Base-by-base conservation (phyloP, 2,797 vertebrate species). In the Melopsittacus undulatus region DNA sequence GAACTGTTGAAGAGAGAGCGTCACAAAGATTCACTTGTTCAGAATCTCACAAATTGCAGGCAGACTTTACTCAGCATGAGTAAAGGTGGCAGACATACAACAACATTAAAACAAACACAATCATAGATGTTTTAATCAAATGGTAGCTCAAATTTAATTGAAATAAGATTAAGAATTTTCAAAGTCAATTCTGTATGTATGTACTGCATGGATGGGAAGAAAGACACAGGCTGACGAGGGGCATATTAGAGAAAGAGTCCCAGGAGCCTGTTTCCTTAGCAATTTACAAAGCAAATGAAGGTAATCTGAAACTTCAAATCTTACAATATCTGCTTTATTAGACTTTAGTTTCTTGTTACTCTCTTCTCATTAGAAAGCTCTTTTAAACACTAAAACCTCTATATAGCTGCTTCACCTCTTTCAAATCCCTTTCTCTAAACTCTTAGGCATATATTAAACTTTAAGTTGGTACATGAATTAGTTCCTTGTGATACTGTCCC, bases 211-310 rank as follows among this genome's bases (percentile, higher is more conserved):
- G 70, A 86, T 69, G 54, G 21, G 49, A 86, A 19, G 54, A 72
- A 83, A 72, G 49, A 83, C 61, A 95, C 32, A 45, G 61, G n/a
- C 49, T 76, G 81, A 74, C 2, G 10, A 83, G 38, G 42, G 46
- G 26, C 24, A 15, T 46, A 23, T 67, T 68, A 66, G 56, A 69
- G 18, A 94, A 91, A 62, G 34, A 21, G 30, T 94, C 79, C 75
- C 56, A 91, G 74, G 68, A 94, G 81, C 56, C 83, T 85, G 79
- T 82, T 92, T 93, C 57, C 77, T 86, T 87, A 79, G 63, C 87
- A 87, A 92, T 95, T 97, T 93, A 89, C 87, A 94, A 95, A 95
- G 91, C 76, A 97, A 96, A 95, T 93, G 74, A 92, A 54, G 30
- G 86, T 51, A 90, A 95, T 72, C 70, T 92, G 83, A 97, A 89